Percentiles rank a stretch among this genome's conserved stretches.
These are phyloP conservation scores for Odocoileus virginianus DNA, from an alignment of 2,113 vertebrate genomes.

Conservation along the genomic window DNA sequence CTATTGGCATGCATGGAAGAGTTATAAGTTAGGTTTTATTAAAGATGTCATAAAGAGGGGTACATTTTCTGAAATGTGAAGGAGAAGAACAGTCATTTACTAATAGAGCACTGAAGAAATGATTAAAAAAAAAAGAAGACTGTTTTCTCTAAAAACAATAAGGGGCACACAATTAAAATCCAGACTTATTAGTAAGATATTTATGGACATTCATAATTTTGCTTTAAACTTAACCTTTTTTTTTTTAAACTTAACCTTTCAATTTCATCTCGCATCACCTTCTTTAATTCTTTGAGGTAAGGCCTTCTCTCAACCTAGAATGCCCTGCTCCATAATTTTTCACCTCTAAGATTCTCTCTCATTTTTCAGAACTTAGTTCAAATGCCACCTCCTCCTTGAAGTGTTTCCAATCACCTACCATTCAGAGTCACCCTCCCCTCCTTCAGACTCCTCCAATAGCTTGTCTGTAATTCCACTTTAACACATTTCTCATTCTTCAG, in stretches of 20 bases:
- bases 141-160: neutral
- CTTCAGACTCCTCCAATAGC: neutral
- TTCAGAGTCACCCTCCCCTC: neutral
- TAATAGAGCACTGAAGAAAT: neutral
- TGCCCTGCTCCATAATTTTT: neutral
- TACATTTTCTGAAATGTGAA: constrained; percentile 6
- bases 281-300: neutral
- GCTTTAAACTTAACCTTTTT: neutral
- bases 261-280: neutral
- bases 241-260: neutral
- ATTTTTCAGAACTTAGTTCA: neutral
- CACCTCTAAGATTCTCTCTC: neutral
- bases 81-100: neutral
- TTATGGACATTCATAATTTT: neutral
- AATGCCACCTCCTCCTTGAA: neutral
- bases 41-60: neutral
- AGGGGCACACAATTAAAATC: neutral
- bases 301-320: neutral
- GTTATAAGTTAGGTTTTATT: neutral
- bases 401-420: neutral
- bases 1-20: neutral
- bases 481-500: neutral
- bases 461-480: neutral
- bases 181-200: neutral
- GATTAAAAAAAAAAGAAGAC: neutral